phyloP scores from a whole-genome alignment of 2,888 invertebrate genomes.

The Hypsopygia costalis region DNA sequence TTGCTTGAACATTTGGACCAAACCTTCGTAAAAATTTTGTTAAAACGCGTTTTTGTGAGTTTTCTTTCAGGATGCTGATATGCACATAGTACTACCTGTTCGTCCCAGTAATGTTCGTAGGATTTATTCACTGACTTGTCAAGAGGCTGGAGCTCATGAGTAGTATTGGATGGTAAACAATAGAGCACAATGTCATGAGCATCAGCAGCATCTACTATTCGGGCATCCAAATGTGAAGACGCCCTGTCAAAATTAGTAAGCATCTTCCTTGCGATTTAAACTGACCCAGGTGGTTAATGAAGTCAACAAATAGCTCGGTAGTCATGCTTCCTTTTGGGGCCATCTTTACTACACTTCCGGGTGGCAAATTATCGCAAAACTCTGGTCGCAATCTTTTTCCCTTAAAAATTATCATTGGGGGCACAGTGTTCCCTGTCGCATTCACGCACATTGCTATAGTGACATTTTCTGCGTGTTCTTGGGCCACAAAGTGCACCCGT shows the following conservation, averaged over 20 bases:
- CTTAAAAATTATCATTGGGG: neutral
- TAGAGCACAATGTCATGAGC: constrained; percentile 14
- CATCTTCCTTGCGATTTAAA: neutral
- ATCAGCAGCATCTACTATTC: constrained; percentile 18
- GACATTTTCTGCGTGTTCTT: constrained; percentile 6
- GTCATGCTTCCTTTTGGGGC: neutral
- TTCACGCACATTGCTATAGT: neutral
- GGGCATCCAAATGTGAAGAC: constrained; percentile 12
- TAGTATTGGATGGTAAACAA: constrained; percentile 18
- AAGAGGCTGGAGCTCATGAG: constrained; percentile 15
- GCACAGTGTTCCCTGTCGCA: neutral
- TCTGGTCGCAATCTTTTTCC: neutral
- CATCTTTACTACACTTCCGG: neutral
- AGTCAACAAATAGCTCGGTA: neutral
- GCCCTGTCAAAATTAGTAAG: constrained; percentile 23
- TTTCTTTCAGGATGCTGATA: constrained; percentile 10
- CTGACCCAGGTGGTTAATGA: neutral
- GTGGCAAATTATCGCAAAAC: neutral
- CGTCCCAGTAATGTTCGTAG: constrained; percentile 19
- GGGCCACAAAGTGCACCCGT: constrained; percentile 14
- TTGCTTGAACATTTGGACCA: constrained; percentile 2
- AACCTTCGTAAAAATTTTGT: constrained; percentile 4
- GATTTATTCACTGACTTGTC: constrained; percentile 17
- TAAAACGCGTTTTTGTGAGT: constrained; percentile 11
- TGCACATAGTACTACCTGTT: constrained; percentile 12